Evolutionary conservation across 1,140 invertebrate genomes (phyloP), one percentile per base, ranked within the genome.

Genomic region (Himalopsyche phryganea): DNA sequence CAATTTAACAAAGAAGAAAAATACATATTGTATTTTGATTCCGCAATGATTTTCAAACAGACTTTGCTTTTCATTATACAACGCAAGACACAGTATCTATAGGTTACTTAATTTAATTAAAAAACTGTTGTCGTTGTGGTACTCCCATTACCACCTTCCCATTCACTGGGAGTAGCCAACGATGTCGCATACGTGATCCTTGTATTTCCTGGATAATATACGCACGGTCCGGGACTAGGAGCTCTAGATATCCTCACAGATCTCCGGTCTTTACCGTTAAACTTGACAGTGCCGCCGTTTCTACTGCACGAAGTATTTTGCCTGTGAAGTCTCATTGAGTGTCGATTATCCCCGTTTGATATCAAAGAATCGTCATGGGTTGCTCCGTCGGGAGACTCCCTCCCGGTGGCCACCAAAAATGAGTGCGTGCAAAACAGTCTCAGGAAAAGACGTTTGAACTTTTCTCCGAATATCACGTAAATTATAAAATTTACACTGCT

Each of bases 401-500:
- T 70, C 60, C 83, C 84, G 47, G 71, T 67, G 64, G 75, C 66
- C 20, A 76, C 71, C 42, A 75, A 73, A 60, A 82, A 76, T 2
- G 76, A 74, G 15, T 83, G 78, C 41, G 83, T 83, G 72, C 91
- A 95, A 75, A 96, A 95, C 67, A 93, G 83, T 66, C 89, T 84
- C 51, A 95, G 77, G 73, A 95, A 94, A 51, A 94, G 84, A 35
- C 90, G 82, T 67, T 95, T 91, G 76, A 98, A 98, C 70, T 98
- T 97, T 68, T 96, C 91, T 0, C 95, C 96, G 70, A 97, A 96
- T 33, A 96, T 93, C 56, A 96, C 94, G 75, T 98, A 98, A 58
- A 98, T 94, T 48, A 98, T 86, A 71, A 98, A 98, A 73, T 98
- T 98, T 32, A 97, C 90, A 64, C 94, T 95, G 66, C 93, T 96